These are phyloP conservation scores for Beroe ovata DNA, from an alignment of 37 sponge, comb jelly and placozoan species.

Conservation along the genomic window DNA sequence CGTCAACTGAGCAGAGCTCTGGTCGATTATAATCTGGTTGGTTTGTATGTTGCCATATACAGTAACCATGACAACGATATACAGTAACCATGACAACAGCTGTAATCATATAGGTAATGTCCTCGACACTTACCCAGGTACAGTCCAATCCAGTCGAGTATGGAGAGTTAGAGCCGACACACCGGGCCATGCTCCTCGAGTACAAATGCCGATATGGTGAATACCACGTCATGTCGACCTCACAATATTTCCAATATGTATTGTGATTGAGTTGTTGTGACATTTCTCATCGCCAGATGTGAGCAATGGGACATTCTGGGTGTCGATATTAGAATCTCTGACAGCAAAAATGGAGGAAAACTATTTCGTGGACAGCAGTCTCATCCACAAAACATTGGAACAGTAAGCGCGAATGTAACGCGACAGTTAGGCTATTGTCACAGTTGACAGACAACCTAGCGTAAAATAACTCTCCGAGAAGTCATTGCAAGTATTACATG, in stretches of 20 bases:
- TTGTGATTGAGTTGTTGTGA: too few species aligned
- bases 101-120: too few species aligned
- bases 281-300: slow-evolving; percentile 12
- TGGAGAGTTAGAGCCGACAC: neutral
- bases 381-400: neutral
- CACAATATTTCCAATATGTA: too few species aligned
- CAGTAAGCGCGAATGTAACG: neutral
- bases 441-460: neutral
- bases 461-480: too few species aligned
- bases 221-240: too few species aligned
- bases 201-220: slow-evolving; percentile 28
- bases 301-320: neutral
- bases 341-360: slow-evolving; percentile 7
- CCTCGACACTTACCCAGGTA: too few species aligned
- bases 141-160: too few species aligned
- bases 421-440: neutral
- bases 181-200: neutral
- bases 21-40: neutral
- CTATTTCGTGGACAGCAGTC: slow-evolving; percentile 10
- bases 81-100: too few species aligned
- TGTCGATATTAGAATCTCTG: neutral
- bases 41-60: too few species aligned
- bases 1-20: neutral
- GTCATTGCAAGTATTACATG: too few species aligned
- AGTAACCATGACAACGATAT: too few species aligned